These are phyloP conservation scores for Fabriciana adippe DNA, from an alignment of 2,888 invertebrate species.

Conservation along the genomic window DNA sequence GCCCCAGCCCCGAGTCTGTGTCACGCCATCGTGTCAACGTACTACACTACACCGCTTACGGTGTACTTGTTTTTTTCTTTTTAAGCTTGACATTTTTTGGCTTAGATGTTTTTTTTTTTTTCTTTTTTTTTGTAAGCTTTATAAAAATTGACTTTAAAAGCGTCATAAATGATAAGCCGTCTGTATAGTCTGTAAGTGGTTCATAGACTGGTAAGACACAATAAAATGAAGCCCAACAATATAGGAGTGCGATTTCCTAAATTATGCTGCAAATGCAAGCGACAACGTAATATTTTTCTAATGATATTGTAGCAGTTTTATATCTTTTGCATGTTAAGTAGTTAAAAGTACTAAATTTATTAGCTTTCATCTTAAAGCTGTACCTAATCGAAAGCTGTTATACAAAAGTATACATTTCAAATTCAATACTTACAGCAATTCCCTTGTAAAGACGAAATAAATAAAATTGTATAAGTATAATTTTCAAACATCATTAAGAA, in stretches of 20 bases:
- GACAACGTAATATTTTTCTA: neutral
- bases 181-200: neutral
- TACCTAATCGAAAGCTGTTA: neutral
- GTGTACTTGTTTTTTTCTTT: neutral
- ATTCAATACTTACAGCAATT: conserved; percentile 19
- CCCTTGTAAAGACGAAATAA: conserved; percentile 16
- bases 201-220: conserved; percentile 9
- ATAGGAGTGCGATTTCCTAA: neutral
- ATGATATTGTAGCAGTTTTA: no score
- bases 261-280: neutral
- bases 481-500: neutral
- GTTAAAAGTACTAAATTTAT: no score
- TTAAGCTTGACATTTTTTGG: conserved; percentile 3
- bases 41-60: conserved; percentile 3
- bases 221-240: conserved; percentile 18
- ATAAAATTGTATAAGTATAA: neutral
- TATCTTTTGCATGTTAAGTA: no score
- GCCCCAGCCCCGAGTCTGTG: conserved; percentile 91
- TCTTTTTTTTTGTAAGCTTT: no score
- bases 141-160: neutral
- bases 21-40: conserved; percentile 29
- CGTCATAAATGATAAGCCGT: conserved; percentile 9
- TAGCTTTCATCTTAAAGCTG: no score
- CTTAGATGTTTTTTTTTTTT: neutral
- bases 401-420: conserved; percentile 6